These are phyloP conservation scores for Scrobipalpa atriplicella DNA, from an alignment of 2,888 invertebrate genomes.

Conservation along the genomic window DNA sequence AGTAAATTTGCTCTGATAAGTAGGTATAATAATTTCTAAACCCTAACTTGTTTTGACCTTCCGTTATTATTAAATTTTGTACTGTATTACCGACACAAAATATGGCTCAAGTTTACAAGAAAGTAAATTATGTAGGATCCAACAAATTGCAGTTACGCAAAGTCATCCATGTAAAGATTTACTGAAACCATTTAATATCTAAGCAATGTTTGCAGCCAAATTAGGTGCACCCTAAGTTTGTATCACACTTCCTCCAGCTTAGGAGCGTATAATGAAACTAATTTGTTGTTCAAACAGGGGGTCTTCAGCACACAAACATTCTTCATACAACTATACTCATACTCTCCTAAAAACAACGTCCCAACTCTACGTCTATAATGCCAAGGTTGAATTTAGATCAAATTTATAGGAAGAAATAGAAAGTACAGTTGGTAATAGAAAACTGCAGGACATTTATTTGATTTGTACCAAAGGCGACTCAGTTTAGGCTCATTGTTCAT, in stretches of 20 bases:
- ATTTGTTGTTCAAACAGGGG: slow-evolving; percentile 81
- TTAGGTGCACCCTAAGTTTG: slow-evolving; percentile 48
- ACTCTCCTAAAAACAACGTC: slow-evolving; percentile 12
- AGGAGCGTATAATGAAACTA: slow-evolving; percentile 80
- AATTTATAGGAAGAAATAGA: slow-evolving; percentile 32
- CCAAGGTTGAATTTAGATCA: slow-evolving; percentile 44
- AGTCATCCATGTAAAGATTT: neutral
- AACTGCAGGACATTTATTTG: slow-evolving; percentile 70
- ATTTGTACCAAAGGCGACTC: slow-evolving; percentile 71
- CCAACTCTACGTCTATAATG: slow-evolving; percentile 16
- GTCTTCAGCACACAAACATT: slow-evolving; percentile 70
- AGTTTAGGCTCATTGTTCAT: slow-evolving; percentile 51
- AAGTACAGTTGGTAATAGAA: slow-evolving; percentile 44
- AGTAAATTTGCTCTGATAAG: no score
- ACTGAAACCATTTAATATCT: neutral
- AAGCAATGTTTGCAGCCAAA: slow-evolving; percentile 34
- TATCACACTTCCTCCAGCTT: slow-evolving; percentile 64
- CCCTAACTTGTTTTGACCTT: no score
- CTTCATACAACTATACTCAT: slow-evolving; percentile 47
- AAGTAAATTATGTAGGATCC: no score
- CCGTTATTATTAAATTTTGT: no score
- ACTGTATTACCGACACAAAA: no score
- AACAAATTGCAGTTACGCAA: no score
- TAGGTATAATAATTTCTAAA: no score
- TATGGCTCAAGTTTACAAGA: no score